Base-by-base conservation (phyloP, 2,113 vertebrate genomes). In the Bostrychus sinensis region DNA sequence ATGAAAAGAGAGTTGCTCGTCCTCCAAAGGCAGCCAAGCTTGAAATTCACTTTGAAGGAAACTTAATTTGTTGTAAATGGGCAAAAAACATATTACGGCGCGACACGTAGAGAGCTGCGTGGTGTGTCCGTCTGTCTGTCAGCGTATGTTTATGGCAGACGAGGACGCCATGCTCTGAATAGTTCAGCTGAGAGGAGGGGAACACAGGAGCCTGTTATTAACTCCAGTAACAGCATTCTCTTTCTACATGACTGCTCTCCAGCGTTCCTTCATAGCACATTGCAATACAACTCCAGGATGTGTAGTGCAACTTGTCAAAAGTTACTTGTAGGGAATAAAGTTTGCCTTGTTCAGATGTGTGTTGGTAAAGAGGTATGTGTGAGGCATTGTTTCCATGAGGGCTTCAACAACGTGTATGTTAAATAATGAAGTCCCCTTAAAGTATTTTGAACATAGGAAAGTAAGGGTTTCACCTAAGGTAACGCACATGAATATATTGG, bases 41-140 rank as follows among this genome's bases (percentile, higher is more conserved):
- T 96, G 95, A 98, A 96, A 97, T 98, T 95, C 93, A 96, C 93
- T 97, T 96, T 96, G 93, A 95, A 91, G 75, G 86, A 95, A 95
- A 94, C 95, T 92, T 96, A 96, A 97, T 98, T 97, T 97, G 94
- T 94, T 94, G 94, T 96, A 96, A 92, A 96, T 94, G 94, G 93
- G 94, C 93, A 93, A 95, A 94, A 95, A 95, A 94, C 94, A 94
- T 94, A 95, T 95, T 96, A 94, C 93, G 93, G 92, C 87, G 86
- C 93, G 90, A 93, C 50, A 72, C 56, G 32, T 64, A 56, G 74
- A 86, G 75, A 72, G 76, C 78, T 65, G 81, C 65, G 53, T 70
- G 41, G 72, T 77, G 78, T 77, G 86, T 89, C 85, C 76, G 83
- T 89, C 81, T 84, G 84, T 59, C 11, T 48, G 45, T 10, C 45